These are phyloP conservation scores for Coregonus ussuriensis DNA, from an alignment of 2,797 vertebrate species.

Conservation along the genomic window DNA sequence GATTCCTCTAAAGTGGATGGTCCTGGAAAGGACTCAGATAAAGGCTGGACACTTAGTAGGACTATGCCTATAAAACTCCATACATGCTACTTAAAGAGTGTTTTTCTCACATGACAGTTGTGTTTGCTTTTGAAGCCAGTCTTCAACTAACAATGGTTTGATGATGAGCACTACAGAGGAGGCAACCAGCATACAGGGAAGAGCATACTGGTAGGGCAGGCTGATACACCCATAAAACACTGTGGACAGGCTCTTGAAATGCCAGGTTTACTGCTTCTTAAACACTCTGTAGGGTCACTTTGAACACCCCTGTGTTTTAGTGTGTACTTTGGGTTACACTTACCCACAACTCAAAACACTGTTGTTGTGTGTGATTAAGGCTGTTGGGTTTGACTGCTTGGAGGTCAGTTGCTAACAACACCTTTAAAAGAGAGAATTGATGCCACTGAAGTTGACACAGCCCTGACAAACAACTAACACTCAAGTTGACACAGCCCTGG, in stretches of 20 bases:
- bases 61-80: background rate
- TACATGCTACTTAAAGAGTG: background rate
- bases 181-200: background rate
- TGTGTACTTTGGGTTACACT: background rate
- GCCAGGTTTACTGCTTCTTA: slow-evolving; percentile 5
- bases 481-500: no score
- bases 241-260: background rate
- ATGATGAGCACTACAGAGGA: background rate
- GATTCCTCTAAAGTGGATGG: background rate
- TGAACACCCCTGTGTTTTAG: slow-evolving; percentile 3
- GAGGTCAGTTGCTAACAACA: background rate
- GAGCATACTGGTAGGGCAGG: background rate
- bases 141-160: slow-evolving; percentile 25
- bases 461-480: no score
- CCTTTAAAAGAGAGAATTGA: background rate
- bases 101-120: background rate
- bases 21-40: no score
- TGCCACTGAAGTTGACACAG: background rate
- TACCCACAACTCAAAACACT: background rate
- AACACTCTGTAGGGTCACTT: background rate
- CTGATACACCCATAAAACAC: background rate
- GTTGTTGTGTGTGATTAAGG: background rate
- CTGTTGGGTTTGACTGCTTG: background rate
- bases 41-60: no score
- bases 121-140: background rate